Base-by-base conservation (phyloP, 2,113 vertebrate genomes). In the Brachypteracias leptosomus region DNA sequence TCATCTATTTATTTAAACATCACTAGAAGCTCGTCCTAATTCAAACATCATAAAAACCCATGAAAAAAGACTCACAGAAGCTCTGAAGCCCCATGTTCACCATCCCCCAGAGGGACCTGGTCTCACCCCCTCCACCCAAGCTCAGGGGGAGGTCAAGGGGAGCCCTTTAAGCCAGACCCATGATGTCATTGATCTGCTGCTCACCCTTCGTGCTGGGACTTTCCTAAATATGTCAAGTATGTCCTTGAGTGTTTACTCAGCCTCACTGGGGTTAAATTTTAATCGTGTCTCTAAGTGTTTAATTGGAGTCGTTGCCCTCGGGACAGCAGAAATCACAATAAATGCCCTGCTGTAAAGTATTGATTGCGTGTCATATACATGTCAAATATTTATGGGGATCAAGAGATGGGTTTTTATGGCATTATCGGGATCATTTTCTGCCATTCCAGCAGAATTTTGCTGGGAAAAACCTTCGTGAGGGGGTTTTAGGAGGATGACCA, bases 111-210 rank as follows among this genome's bases (percentile, higher is more conserved):
- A 20, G 42, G 14, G 17, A 22, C 16, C 14, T 3, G 9, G 13
- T 57, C 2, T 2, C 10, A 7, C 5, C 51, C 46, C 3, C 33
- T 28, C 29, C 3, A 2, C 5, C 52, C 2, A 4, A 28, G 73
- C 42, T 7, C 57, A 4, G 66, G 28, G 1, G 11, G 28, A 36
- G n/a, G n/a, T n/a, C 15, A 11, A 13, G 7, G 4, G 3, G 51
- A 14, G 67, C 3, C 1, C 28, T 16, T 17, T 2, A 4, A 5
- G 13, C 9, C 6, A 5, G 20, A 9, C 7, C 6, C 7, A 3
- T 4, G 2, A 22, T 3, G 10, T 26, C 42, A 28, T 24, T 71
- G 22, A 22, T 3, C 26, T 11, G 1, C 40, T 22, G 0, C 8
- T 18, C n/a, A 2, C 38, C 3, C 0, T 19, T 14, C 4, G 3